Conservation (phyloP, 1,140 invertebrate genomes). For the Heliconius nattereri region DNA sequence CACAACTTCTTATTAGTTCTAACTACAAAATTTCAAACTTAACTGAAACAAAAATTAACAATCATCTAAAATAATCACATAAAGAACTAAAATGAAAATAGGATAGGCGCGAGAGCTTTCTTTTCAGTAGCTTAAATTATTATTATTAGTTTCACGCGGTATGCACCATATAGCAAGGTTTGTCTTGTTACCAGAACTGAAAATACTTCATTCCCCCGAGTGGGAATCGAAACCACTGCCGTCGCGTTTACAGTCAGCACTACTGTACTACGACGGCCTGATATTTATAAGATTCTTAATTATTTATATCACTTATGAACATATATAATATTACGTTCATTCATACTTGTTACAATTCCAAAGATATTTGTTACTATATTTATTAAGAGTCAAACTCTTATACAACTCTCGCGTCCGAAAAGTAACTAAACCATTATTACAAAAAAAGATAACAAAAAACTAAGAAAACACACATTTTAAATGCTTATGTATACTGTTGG, state of each 20-base stretch:
- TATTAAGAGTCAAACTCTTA: neutral
- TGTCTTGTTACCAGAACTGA: too few species aligned
- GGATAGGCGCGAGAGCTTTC: conserved; percentile 1
- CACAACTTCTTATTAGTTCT: conserved; percentile 39
- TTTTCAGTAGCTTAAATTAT: too few species aligned
- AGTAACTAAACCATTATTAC: neutral
- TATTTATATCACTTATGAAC: too few species aligned
- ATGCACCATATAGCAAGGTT: too few species aligned
- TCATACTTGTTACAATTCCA: neutral
- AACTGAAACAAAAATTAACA: conserved; percentile 57
- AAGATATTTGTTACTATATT: neutral
- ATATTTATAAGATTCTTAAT: too few species aligned
- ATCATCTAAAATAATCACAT: conserved; percentile 29
- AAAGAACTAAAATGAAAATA: conserved; percentile 18
- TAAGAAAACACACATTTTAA: conserved; percentile 15
- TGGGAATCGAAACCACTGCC: too few species aligned
- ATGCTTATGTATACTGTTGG: conserved; percentile 24
- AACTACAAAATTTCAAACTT: conserved; percentile 62
- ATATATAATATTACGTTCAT: too few species aligned
- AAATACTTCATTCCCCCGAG: too few species aligned
- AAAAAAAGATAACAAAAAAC: conserved; percentile 1
- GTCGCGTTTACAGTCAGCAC: too few species aligned
- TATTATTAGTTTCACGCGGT: too few species aligned
- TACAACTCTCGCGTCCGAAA: neutral
- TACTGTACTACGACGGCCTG: too few species aligned